Evolutionary conservation across 1,140 invertebrate species (phyloP).

Genomic region (Brachionus calyciflorus): DNA sequence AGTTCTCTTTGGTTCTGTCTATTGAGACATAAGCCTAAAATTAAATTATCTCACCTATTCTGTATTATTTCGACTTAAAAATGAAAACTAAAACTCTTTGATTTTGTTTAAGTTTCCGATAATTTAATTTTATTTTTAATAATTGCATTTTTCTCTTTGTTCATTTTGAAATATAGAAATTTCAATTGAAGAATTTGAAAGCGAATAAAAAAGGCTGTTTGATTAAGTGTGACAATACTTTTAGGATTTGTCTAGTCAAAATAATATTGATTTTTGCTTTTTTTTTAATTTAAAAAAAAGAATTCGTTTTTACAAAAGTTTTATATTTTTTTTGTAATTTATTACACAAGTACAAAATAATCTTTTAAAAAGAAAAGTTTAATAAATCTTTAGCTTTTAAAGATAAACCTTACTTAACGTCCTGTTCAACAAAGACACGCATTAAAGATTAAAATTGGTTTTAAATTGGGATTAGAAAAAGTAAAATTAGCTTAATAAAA

Average conservation of each 20-base stretch:
- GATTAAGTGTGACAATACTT: conserved; percentile 41
- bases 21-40: neutral
- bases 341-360: too few relatives aligned
- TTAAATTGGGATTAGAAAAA: too few relatives aligned
- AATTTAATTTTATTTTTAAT: conserved; percentile 28
- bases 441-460: too few relatives aligned
- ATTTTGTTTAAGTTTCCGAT: neutral
- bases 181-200: too few relatives aligned
- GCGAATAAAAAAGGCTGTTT: neutral
- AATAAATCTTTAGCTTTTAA: too few relatives aligned
- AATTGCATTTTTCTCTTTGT: neutral
- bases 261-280: conserved; percentile 26
- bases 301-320: too few relatives aligned
- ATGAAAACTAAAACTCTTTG: neutral
- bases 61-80: neutral
- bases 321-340: too few relatives aligned
- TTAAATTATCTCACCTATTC: conserved; percentile 43
- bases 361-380: too few relatives aligned
- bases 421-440: too few relatives aligned
- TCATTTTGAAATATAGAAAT: neutral
- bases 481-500: too few relatives aligned
- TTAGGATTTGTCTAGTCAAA: conserved; percentile 38
- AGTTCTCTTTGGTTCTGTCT: too few relatives aligned
- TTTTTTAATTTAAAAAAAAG: conserved; percentile 21
- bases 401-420: too few relatives aligned